A percentile compares a stretch with the other conserved stretches of the same genome.
Evolutionary conservation across 2,888 invertebrate genomes (phyloP).

Genomic region (Tetranychus piercei): DNA sequence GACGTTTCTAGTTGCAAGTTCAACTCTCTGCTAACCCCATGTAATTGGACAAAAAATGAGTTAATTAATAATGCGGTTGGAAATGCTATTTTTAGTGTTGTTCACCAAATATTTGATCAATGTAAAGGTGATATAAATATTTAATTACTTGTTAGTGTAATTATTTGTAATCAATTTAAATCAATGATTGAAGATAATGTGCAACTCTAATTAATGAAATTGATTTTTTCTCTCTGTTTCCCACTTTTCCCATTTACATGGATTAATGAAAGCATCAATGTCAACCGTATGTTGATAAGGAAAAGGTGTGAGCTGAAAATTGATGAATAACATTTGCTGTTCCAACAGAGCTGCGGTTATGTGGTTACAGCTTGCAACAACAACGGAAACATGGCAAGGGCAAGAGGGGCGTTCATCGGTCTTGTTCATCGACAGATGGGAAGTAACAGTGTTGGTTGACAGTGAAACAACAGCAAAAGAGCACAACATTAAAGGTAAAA

Average conservation of each 20-base stretch:
- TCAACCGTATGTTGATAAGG: not conserved
- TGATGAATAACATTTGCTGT: not conserved
- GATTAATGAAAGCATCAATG: not conserved
- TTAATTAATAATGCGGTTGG: too few relatives aligned
- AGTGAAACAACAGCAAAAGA: not conserved
- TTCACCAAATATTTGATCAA: too few relatives aligned
- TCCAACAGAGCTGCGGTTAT: not conserved
- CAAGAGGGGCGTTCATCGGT: not conserved
- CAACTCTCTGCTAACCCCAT: too few relatives aligned
- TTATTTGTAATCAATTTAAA: too few relatives aligned
- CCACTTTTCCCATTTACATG: not conserved
- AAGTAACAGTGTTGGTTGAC: not conserved
- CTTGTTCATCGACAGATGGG: not conserved
- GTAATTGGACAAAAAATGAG: too few relatives aligned
- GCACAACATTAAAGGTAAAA: not conserved
- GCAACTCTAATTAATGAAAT: too few relatives aligned
- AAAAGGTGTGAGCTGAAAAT: not conserved
- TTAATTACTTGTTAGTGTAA: too few relatives aligned
- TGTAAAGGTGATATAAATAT: too few relatives aligned
- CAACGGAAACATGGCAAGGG: slow-evolving; percentile 1
- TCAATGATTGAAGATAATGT: too few relatives aligned
- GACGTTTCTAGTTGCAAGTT: too few relatives aligned
- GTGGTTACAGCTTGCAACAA: not conserved
- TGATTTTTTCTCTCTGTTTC: too few relatives aligned
- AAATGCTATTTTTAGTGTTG: too few relatives aligned